Evolutionary conservation across 2,113 vertebrate species (phyloP).

Genomic region (Actenoides hombroni): DNA sequence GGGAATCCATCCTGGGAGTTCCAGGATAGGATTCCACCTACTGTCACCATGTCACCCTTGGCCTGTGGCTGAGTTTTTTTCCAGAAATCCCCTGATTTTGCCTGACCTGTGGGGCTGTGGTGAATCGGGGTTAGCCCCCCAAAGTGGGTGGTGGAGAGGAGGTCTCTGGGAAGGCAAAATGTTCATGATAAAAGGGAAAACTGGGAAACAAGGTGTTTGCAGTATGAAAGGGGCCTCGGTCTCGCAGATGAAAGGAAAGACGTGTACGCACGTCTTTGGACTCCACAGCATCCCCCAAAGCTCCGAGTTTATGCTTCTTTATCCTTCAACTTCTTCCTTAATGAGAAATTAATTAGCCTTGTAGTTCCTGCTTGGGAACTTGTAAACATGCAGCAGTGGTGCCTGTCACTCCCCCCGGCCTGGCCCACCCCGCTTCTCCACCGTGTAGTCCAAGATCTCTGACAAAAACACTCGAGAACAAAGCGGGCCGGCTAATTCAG

Average conservation of each 20-base stretch:
- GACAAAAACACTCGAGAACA: slow-evolving; percentile 37
- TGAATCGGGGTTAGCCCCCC: fast-evolving
- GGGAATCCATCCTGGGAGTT: neutral
- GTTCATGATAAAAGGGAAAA: neutral
- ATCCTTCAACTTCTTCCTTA: slow-evolving; percentile 49
- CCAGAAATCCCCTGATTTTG: fast-evolving
- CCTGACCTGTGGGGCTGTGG: fast-evolving
- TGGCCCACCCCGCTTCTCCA: neutral
- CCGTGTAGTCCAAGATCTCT: neutral
- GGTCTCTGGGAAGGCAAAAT: neutral
- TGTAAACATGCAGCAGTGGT: slow-evolving; percentile 27
- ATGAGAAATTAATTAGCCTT: slow-evolving; percentile 63
- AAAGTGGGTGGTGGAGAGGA: neutral
- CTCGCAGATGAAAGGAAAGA: neutral
- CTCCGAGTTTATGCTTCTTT: slow-evolving; percentile 30
- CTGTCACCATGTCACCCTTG: fast-evolving
- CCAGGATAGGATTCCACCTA: neutral
- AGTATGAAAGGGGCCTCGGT: neutral
- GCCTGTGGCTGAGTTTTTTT: fast-evolving
- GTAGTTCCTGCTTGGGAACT: slow-evolving; percentile 45
- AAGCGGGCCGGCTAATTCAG: neutral
- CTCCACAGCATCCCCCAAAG: slow-evolving; percentile 1
- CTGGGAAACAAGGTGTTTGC: neutral
- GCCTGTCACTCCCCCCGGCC: neutral
- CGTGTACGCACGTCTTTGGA: fast-evolving